phyloP scores from a whole-genome alignment of 2,797 vertebrate genomes.

The Ptychobarbus kaznakovi region DNA sequence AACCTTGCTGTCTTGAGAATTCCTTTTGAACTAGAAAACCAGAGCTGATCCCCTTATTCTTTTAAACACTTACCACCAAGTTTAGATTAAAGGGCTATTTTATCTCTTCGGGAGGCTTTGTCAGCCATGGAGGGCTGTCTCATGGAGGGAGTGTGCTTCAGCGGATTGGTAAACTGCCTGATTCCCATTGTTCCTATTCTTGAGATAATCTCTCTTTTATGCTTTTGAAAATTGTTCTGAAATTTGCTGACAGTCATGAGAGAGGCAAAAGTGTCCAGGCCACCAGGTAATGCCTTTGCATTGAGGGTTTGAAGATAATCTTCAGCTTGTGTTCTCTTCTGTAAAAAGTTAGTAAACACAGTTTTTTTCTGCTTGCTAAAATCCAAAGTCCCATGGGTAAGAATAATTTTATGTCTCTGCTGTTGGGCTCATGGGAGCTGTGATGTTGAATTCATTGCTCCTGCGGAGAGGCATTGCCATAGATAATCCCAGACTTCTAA shows the following conservation, averaged over 20 bases:
- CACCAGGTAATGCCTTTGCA: constrained; percentile 32
- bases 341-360: constrained; percentile 31
- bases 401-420: constrained; percentile 41
- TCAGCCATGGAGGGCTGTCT: constrained; percentile 6
- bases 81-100: constrained; percentile 25
- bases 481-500: constrained; percentile 66
- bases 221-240: constrained; percentile 34
- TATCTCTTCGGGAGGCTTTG: constrained; percentile 17
- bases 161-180: constrained; percentile 32
- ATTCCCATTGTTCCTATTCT: constrained; percentile 38
- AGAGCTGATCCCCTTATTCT: constrained; percentile 2
- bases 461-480: constrained; percentile 58
- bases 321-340: constrained; percentile 19
- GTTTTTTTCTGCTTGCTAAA: constrained; percentile 8
- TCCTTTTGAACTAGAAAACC: neutral
- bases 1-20: neutral
- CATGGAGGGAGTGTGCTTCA: constrained; percentile 22
- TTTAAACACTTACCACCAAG: constrained; percentile 30
- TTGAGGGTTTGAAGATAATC: constrained; percentile 13
- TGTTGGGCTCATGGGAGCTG: constrained; percentile 49
- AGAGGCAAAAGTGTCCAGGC: constrained; percentile 27
- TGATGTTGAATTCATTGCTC: constrained; percentile 67
- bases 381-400: constrained; percentile 16
- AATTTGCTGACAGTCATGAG: constrained; percentile 39
- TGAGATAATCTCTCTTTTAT: constrained; percentile 42